Conservation (phyloP, 2,797 vertebrate species). For the Sitta carolinensis region DNA sequence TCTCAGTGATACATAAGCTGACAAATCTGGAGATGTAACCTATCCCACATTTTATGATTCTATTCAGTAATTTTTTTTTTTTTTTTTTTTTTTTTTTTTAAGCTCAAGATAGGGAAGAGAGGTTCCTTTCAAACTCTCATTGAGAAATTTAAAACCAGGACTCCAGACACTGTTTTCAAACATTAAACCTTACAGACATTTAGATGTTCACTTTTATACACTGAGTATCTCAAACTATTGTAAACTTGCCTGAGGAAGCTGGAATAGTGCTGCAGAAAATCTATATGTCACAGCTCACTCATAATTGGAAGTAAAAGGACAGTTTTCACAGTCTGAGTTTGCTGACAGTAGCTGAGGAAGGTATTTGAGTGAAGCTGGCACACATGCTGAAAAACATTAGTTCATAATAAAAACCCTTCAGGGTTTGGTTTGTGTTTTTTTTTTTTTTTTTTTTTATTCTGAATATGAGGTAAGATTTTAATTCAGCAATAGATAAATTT, state of each 20-base stretch:
- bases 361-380: not conserved
- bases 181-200: not conserved
- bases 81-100: not conserved
- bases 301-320: not conserved
- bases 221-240: not conserved
- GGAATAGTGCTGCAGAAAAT: not conserved
- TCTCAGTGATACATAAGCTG: not conserved
- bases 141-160: not conserved
- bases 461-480: not conserved
- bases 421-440: not conserved
- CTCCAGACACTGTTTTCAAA: not conserved
- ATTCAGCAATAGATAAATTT: not conserved
- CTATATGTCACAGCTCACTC: not conserved
- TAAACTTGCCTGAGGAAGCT: not conserved
- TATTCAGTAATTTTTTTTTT: not conserved
- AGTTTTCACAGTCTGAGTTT: not conserved
- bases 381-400: not conserved
- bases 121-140: not conserved
- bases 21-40: not conserved
- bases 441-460: not conserved
- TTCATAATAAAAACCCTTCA: not conserved
- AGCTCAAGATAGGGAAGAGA: not conserved
- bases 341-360: not conserved
- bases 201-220: not conserved
- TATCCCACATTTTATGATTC: not conserved